Base-by-base conservation (phyloP, 2,113 vertebrate genomes). In the Pseudopodoces humilis region DNA sequence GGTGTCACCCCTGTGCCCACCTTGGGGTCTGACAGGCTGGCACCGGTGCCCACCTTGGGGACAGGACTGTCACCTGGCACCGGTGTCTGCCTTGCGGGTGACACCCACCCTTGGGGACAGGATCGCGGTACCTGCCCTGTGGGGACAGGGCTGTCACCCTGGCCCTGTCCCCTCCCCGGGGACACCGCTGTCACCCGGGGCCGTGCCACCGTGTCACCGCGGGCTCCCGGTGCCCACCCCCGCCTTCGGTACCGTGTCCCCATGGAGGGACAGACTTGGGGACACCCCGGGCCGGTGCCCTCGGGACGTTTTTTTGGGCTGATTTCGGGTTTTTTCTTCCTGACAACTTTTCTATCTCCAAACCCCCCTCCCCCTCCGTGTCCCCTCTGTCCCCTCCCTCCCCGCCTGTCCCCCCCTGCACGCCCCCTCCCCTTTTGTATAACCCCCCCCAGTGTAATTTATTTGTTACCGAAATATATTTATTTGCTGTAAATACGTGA, bases 261-360 rank as follows among this genome's bases (percentile, higher is more conserved):
- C 9, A 8, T 5, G 27, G 5, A 18, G 41, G 70, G 50, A 65
- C 77, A 6, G 15, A 49, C 39, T 9, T 6, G 74, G 83, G 63
- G 27, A 55, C 60, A 1, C 16, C 14, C 19, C 81, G 13, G 55
- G 55, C 20, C 33, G 55, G 33, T 58, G 55, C 13, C 55, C 55
- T 21, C 55, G 33, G 53, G 78, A 37, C 49, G 49, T 33, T 69
- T 56, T 39, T 80, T 83, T 80, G 50, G 35, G 50, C 43, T 17
- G 12, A 33, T 64, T 94, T 91, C 18, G 87, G 84, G 64, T 91
- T 89, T 87, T 39, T 94, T 85, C 76, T 82, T 56, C 59, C 59
- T n/a, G 90, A 82, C 53, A 43, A 58, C 13, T 92, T 86, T 92
- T 94, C 62, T 83, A 91, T 58, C 6, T 18, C 25, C 37, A 37